These are phyloP conservation scores for Cichladusa arquata DNA, from an alignment of 2,113 vertebrate genomes.

Conservation along the genomic window DNA sequence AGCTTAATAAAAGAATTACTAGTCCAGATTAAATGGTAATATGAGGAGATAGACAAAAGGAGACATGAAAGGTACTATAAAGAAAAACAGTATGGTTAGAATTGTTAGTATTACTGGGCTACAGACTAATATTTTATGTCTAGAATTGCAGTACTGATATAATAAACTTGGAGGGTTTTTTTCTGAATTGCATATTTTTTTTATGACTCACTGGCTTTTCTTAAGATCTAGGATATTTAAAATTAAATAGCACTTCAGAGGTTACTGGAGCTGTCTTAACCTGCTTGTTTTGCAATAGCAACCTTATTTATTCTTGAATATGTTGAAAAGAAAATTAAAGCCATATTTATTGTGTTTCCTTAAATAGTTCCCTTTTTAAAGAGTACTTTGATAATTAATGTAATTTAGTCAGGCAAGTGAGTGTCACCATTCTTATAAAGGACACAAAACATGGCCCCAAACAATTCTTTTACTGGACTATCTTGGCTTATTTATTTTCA, in stretches of 20 bases:
- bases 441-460: neutral
- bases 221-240: neutral
- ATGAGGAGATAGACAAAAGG: neutral
- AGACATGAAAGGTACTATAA: neutral
- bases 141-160: neutral
- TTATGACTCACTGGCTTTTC: neutral
- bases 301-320: neutral
- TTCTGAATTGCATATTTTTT: neutral
- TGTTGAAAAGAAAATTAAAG: neutral
- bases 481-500: neutral
- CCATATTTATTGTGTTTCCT: neutral
- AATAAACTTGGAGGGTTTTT: neutral
- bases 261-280: neutral
- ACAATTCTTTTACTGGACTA: neutral
- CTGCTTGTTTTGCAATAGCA: neutral
- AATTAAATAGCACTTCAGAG: neutral
- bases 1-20: neutral
- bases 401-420: neutral
- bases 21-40: neutral
- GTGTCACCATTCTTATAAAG: neutral
- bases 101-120: neutral
- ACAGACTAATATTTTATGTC: neutral
- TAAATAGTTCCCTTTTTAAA: neutral
- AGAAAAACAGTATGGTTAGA: neutral
- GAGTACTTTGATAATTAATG: neutral